Evolutionary conservation across 2,797 vertebrate species (phyloP), one percentile per base, ranked within the genome.

Genomic region (Lerista edwardsae): DNA sequence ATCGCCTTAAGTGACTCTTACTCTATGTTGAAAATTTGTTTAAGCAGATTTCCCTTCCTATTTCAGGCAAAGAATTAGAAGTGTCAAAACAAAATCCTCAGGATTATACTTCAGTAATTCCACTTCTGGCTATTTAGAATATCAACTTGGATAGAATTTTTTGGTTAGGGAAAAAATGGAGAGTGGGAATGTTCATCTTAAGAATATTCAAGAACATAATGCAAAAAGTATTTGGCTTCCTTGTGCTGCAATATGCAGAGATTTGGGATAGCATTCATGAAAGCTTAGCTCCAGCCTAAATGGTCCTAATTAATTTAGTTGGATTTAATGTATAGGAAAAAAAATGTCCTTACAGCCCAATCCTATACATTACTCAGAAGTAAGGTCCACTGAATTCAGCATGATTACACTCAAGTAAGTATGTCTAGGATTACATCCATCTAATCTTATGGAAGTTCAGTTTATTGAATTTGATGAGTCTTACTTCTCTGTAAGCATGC

Each of bases 61-160:
- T 91, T 92, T 64, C 71, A 4, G 91, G 31, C 19, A 88, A 72
- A 89, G 79, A 90, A 8, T 71, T 82, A 79, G 77, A 93, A 92
- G 88, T 87, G 36, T 55, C 76, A 84, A 82, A 91, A 85, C 2
- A 87, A 17, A 88, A 73, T 79, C 47, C 79, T 84, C 0, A 88
- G 85, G 25, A 88, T 92, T 81, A 89, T 44, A 83, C 1, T 62
- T 57, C 23, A 87, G 27, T 78, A 62, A 79, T 62, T 86, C 93
- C 80, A 86, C 72, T 84, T 86, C 51, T 85, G 86, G 68, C 47
- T 82, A 36, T 71, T 88, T 64, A 67, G 39, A 39, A 79, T 82
- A 72, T 86, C 83, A 68, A 0, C 65, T 88, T 85, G 87, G 73
- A 80, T 34, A 21, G 72, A 75, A 47, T 67, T 88, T 90, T 89